Percentiles rank a stretch among this genome's conserved stretches.
phyloP scores from a whole-genome alignment of 2,888 invertebrate genomes.

The Blastobasis adustella region DNA sequence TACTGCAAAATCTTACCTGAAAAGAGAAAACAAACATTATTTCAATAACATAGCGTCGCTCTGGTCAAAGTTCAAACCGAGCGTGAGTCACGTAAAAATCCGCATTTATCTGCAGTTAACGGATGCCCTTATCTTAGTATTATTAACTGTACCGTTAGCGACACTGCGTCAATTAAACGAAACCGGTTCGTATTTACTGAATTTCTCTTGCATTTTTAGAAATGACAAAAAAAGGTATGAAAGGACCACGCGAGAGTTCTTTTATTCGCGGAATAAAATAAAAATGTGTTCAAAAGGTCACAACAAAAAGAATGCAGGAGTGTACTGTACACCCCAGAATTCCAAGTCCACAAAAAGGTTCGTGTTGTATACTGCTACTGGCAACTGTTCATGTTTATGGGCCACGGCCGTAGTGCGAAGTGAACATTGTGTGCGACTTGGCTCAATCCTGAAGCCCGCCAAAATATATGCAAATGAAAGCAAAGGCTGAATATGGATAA shows the following conservation, averaged over 20 bases:
- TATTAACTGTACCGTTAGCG: neutral
- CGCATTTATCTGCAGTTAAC: slow-evolving; percentile 6
- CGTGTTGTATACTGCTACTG: slow-evolving; percentile 39
- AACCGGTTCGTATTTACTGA: too few relatives aligned
- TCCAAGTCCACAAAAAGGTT: slow-evolving; percentile 40
- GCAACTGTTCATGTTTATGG: slow-evolving; percentile 49
- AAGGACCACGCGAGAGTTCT: neutral
- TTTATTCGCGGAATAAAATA: neutral
- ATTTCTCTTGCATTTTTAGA: too few relatives aligned
- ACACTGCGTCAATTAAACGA: neutral
- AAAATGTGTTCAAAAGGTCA: too few relatives aligned
- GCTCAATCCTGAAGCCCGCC: slow-evolving; percentile 28
- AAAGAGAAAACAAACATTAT: slow-evolving; percentile 28
- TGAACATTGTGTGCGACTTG: slow-evolving; percentile 29
- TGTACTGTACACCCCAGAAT: slow-evolving; percentile 19
- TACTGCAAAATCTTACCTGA: slow-evolving; percentile 30
- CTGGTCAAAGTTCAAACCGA: slow-evolving; percentile 1
- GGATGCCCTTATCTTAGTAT: slow-evolving; percentile 5
- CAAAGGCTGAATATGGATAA: slow-evolving; percentile 41
- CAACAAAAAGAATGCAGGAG: too few relatives aligned
- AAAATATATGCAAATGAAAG: slow-evolving; percentile 42
- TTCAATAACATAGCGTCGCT: slow-evolving; percentile 7
- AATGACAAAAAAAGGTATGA: too few relatives aligned
- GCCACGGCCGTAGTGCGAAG: slow-evolving; percentile 19
- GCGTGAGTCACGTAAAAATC: slow-evolving; percentile 11